A percentile compares a stretch with the other conserved stretches of the same genome.
Conservation (phyloP, 2,797 vertebrate genomes). For the Pangasius krempfi region DNA sequence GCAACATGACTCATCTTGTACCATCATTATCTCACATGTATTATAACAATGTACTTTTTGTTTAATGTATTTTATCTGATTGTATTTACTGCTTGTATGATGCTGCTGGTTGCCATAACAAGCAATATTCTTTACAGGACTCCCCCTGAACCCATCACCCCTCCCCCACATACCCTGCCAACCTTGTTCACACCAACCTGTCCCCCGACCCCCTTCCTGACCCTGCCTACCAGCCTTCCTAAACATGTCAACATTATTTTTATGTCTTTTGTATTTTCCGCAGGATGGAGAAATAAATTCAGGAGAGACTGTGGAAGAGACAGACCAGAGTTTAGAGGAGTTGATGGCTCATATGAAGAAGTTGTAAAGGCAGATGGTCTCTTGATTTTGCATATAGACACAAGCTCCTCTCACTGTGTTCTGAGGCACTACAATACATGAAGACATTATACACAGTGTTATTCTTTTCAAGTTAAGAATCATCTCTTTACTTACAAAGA, state of each 20-base stretch:
- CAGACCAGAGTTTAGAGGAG: conserved; percentile 91
- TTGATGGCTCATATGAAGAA: conserved; percentile 95
- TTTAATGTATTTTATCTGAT: background rate
- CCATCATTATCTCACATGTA: background rate
- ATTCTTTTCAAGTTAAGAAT: background rate
- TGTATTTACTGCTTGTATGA: background rate
- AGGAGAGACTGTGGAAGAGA: conserved; percentile 80
- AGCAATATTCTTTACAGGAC: background rate
- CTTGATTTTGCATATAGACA: background rate
- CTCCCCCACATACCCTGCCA: background rate
- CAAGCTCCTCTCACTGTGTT: background rate
- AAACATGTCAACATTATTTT: background rate
- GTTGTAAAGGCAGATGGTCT: conserved; percentile 59
- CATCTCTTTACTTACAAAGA: background rate
- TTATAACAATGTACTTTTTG: background rate
- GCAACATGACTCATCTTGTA: background rate
- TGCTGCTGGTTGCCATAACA: background rate
- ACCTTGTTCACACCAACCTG: too few relatives aligned
- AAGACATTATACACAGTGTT: background rate
- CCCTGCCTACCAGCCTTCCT: background rate
- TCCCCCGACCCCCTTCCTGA: background rate
- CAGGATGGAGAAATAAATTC: conserved; percentile 52
- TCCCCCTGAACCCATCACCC: background rate
- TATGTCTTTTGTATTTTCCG: background rate
- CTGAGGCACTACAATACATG: too few relatives aligned